These are phyloP conservation scores for Allobates femoralis DNA, from an alignment of 2,797 vertebrate genomes.

Conservation along the genomic window DNA sequence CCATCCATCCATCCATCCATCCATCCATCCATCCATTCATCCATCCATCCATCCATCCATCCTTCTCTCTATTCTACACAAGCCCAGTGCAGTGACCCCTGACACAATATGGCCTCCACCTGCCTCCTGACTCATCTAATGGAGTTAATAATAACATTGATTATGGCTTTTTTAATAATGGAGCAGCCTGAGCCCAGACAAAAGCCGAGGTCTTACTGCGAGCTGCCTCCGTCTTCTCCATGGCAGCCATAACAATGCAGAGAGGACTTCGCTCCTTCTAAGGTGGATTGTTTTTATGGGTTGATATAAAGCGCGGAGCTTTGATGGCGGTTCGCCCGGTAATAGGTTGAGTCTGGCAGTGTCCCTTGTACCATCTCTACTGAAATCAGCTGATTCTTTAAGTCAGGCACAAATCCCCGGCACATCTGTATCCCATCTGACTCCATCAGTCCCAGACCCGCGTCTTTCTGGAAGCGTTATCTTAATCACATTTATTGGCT, in stretches of 20 bases:
- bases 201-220: conserved; percentile 43
- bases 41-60: neutral
- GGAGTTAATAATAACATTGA: conserved; percentile 20
- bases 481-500: conserved; percentile 93
- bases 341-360: conserved; percentile 66
- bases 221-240: conserved; percentile 43
- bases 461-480: conserved; percentile 86
- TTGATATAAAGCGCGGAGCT: conserved; percentile 61
- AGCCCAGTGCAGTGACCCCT: neutral
- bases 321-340: conserved; percentile 69
- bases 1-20: neutral
- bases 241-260: conserved; percentile 61
- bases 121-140: neutral
- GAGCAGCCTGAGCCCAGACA: conserved; percentile 15
- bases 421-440: conserved; percentile 94
- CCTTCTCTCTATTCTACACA: neutral
- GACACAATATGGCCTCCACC: conserved; percentile 44
- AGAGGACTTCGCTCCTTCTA: conserved; percentile 8
- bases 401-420: conserved; percentile 74
- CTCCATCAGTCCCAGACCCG: conserved; percentile 79
- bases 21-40: neutral
- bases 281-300: conserved; percentile 56
- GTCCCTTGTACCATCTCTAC: conserved; percentile 69
- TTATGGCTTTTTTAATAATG: conserved; percentile 48
- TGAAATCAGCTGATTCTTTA: conserved; percentile 73